These are phyloP conservation scores for Aplysina aerophoba DNA, from an alignment of 37 sponge, comb jelly and placozoan genomes.

Conservation along the genomic window DNA sequence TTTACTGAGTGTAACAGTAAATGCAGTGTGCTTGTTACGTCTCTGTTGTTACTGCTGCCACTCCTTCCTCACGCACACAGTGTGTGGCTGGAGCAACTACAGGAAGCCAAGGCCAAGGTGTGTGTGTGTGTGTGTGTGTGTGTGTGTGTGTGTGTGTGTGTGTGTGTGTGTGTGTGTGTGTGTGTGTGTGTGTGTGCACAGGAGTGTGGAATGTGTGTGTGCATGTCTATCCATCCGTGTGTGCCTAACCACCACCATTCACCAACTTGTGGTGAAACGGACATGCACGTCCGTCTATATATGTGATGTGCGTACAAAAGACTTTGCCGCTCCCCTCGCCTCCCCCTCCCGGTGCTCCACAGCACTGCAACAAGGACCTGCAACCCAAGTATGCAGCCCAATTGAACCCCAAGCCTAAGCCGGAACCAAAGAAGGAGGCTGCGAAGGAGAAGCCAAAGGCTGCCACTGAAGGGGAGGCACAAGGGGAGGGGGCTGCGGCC, in stretches of 20 bases:
- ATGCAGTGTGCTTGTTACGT: too few species aligned
- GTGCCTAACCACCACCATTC: too few species aligned
- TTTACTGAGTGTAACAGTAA: too few species aligned
- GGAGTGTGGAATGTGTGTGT: too few species aligned
- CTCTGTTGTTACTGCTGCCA: too few species aligned
- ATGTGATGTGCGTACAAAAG: not conserved
- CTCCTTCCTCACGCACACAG: not conserved
- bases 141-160: not conserved
- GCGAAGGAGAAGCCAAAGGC: not conserved
- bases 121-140: not conserved
- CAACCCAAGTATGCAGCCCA: not conserved
- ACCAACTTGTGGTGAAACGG: too few species aligned
- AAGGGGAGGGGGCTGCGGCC: not conserved
- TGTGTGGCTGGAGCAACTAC: not conserved
- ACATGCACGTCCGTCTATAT: too few species aligned
- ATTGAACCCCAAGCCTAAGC: not conserved
- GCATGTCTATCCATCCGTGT: too few species aligned
- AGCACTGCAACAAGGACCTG: not conserved
- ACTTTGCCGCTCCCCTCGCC: not conserved
- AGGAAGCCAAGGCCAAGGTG: conserved; percentile 19
- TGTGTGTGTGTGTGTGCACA: too few species aligned
- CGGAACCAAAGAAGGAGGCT: not conserved
- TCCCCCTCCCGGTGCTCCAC: not conserved
- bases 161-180: too few species aligned
- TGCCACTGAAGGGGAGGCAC: not conserved